Evolutionary conservation across 2,888 invertebrate genomes (phyloP).

Genomic region (Thera britannica): DNA sequence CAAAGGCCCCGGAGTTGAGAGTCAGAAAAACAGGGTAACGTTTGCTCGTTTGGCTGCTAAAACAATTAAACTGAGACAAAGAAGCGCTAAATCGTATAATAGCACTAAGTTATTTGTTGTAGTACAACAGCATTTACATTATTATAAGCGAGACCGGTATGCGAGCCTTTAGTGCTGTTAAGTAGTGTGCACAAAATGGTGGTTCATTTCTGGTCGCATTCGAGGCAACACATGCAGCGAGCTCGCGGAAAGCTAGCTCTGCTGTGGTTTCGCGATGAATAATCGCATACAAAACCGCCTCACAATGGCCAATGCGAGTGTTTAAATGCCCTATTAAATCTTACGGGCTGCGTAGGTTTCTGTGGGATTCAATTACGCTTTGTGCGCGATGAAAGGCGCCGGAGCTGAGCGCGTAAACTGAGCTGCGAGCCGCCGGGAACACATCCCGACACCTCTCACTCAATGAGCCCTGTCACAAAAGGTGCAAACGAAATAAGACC

Average conservation of each 20-base stretch:
- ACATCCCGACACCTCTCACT: constrained; percentile 83
- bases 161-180: constrained; percentile 52
- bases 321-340: constrained; percentile 85
- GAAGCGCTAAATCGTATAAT: constrained; percentile 29
- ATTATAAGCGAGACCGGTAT: constrained; percentile 51
- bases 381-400: constrained; percentile 82
- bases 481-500: constrained; percentile 78
- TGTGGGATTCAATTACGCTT: constrained; percentile 85
- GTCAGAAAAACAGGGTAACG: constrained; percentile 7
- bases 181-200: constrained; percentile 56
- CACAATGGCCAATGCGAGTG: constrained; percentile 84
- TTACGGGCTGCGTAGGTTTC: constrained; percentile 82
- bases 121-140: constrained; percentile 49
- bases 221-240: constrained; percentile 68
- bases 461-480: constrained; percentile 83
- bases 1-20: constrained; percentile 2
- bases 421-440: constrained; percentile 73
- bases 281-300: constrained; percentile 80
- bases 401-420: constrained; percentile 79
- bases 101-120: constrained; percentile 33
- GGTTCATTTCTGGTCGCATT: constrained; percentile 62
- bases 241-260: constrained; percentile 73
- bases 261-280: constrained; percentile 77
- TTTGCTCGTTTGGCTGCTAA: constrained; percentile 17
- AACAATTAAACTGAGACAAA: constrained; percentile 34